Percentiles rank a stretch among this genome's conserved stretches.
Conservation (phyloP, 2,113 vertebrate species). For the Eira barbara region DNA sequence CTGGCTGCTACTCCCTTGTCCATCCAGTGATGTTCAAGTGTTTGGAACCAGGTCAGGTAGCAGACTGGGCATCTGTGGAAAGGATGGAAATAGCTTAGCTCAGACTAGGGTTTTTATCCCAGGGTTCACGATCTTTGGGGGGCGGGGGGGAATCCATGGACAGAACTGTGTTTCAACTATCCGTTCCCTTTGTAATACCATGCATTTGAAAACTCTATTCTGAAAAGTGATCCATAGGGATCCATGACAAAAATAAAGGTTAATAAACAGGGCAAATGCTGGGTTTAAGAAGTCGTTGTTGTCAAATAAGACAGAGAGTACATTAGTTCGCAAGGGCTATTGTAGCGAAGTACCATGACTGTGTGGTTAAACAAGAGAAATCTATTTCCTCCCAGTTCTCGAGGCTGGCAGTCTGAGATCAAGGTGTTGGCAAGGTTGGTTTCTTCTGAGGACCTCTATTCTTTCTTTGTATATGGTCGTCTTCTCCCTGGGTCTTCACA, state of each 20-base stretch:
- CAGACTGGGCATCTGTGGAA: background rate
- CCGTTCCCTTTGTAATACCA: background rate
- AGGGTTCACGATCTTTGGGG: background rate
- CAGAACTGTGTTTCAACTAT: background rate
- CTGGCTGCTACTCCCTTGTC: background rate
- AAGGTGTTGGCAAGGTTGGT: background rate
- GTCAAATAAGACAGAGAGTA: background rate
- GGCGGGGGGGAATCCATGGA: background rate
- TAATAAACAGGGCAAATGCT: background rate
- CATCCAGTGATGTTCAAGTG: background rate
- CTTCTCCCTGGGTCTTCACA: background rate
- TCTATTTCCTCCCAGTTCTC: background rate
- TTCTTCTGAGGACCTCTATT: background rate
- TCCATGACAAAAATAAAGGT: background rate
- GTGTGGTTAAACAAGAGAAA: background rate
- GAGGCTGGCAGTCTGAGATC: background rate
- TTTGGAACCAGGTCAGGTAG: background rate
- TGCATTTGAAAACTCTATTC: background rate
- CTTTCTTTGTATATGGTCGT: background rate
- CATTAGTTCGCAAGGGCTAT: background rate
- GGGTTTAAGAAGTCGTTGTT: background rate
- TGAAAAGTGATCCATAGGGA: background rate
- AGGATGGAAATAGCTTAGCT: background rate
- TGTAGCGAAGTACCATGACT: background rate
- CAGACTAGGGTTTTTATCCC: background rate